These are phyloP conservation scores for Lycocerus yunnanus DNA, from an alignment of 2,888 invertebrate species.

Conservation along the genomic window DNA sequence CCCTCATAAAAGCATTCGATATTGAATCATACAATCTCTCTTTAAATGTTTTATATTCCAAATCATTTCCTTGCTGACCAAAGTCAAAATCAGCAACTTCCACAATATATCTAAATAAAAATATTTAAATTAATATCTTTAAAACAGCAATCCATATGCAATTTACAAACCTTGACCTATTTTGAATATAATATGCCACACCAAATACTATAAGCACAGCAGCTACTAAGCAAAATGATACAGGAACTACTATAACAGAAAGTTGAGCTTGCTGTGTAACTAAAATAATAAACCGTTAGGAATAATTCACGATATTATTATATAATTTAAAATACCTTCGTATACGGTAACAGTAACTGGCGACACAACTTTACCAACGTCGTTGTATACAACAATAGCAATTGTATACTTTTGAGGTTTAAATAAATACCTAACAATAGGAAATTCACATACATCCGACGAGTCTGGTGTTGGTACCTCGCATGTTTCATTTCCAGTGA, in stretches of 20 bases:
- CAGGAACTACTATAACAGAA: slow-evolving; percentile 87
- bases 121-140: slow-evolving; percentile 10
- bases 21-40: slow-evolving; percentile 82
- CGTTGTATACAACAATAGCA: slow-evolving; percentile 78
- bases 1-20: slow-evolving; percentile 61
- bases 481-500: slow-evolving; percentile 81
- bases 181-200: slow-evolving; percentile 84
- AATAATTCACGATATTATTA: background rate
- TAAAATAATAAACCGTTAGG: slow-evolving; percentile 50
- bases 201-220: slow-evolving; percentile 85
- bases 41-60: slow-evolving; percentile 86
- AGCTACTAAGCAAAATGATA: slow-evolving; percentile 79
- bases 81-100: slow-evolving; percentile 93
- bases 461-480: slow-evolving; percentile 35
- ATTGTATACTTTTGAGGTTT: slow-evolving; percentile 75
- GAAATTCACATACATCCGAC: slow-evolving; percentile 63
- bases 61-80: slow-evolving; percentile 75
- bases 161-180: slow-evolving; percentile 68
- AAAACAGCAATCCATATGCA: background rate
- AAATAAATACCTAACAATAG: slow-evolving; percentile 69
- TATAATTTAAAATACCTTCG: slow-evolving; percentile 65
- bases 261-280: slow-evolving; percentile 79
- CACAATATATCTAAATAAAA: slow-evolving; percentile 69
- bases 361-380: slow-evolving; percentile 70
- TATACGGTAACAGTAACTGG: slow-evolving; percentile 81